A percentile compares a stretch with the other conserved stretches of the same genome.
phyloP scores from a whole-genome alignment of 2,797 vertebrate genomes.

The Leptodactylus fallax region DNA sequence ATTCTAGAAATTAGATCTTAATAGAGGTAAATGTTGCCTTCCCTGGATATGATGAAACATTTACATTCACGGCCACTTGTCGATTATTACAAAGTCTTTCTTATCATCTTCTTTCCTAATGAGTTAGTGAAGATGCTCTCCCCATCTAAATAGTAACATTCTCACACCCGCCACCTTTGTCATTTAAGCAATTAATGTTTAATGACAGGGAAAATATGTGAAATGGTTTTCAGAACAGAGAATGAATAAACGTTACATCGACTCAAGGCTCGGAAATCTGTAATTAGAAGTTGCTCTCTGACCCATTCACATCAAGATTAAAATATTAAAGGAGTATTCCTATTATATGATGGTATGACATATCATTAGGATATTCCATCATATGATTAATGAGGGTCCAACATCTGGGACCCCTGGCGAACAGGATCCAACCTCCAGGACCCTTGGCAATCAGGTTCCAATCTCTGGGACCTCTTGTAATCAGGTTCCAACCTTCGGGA shows the following conservation, averaged over 20 bases:
- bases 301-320: background rate
- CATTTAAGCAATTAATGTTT: slow-evolving; percentile 10
- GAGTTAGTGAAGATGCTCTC: slow-evolving; percentile 4
- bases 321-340: background rate
- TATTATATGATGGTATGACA: background rate
- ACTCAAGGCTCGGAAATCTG: background rate
- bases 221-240: slow-evolving; percentile 22
- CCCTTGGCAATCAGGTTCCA: no score
- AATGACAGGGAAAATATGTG: slow-evolving; percentile 22
- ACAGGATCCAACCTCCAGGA: background rate
- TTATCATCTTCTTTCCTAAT: slow-evolving; percentile 13
- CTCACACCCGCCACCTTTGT: slow-evolving; percentile 20
- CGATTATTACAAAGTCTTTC: background rate
- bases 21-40: background rate
- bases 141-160: slow-evolving; percentile 32
- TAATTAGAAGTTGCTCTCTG: background rate
- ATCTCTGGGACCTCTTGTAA: no score
- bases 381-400: background rate
- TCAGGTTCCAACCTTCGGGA: no score
- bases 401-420: background rate
- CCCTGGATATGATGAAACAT: background rate
- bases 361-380: no score
- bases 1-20: background rate
- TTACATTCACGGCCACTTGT: background rate
- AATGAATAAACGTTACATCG: background rate